phyloP scores from a whole-genome alignment of 1,140 invertebrate genomes.

The Drosophila willistoni region DNA sequence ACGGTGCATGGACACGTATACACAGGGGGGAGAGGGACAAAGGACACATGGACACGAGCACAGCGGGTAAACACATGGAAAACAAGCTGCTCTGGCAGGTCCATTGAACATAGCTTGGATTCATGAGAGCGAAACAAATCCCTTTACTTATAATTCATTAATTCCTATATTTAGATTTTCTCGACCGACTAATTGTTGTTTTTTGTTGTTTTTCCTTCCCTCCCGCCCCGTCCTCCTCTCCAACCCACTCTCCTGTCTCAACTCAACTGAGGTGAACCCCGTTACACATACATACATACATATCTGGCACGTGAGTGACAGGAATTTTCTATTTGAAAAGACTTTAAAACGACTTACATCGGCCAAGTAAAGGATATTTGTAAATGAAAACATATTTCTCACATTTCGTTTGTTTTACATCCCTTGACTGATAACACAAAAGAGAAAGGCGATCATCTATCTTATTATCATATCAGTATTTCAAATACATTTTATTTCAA shows the following conservation, averaged over 20 bases:
- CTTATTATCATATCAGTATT: too few relatives aligned
- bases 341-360: too few relatives aligned
- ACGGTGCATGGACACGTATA: conserved; percentile 10
- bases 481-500: too few relatives aligned
- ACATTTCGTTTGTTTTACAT: too few relatives aligned
- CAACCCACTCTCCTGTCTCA: neutral
- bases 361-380: too few relatives aligned
- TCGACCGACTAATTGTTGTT: conserved; percentile 27
- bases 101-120: conserved; percentile 43
- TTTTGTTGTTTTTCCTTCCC: neutral
- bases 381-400: too few relatives aligned
- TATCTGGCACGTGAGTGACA: neutral
- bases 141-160: conserved; percentile 78
- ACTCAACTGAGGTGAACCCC: neutral
- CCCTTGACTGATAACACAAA: too few relatives aligned
- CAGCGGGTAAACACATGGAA: conserved; percentile 27
- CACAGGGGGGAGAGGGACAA: conserved; percentile 9
- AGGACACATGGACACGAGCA: conserved; percentile 1
- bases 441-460: too few relatives aligned
- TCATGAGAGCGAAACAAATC: conserved; percentile 69
- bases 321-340: too few relatives aligned
- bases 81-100: conserved; percentile 26
- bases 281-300: neutral
- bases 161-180: conserved; percentile 75
- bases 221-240: too few relatives aligned